These are phyloP conservation scores for Paraescarpia echinospica DNA, from an alignment of 1,140 invertebrate species.

Conservation along the genomic window DNA sequence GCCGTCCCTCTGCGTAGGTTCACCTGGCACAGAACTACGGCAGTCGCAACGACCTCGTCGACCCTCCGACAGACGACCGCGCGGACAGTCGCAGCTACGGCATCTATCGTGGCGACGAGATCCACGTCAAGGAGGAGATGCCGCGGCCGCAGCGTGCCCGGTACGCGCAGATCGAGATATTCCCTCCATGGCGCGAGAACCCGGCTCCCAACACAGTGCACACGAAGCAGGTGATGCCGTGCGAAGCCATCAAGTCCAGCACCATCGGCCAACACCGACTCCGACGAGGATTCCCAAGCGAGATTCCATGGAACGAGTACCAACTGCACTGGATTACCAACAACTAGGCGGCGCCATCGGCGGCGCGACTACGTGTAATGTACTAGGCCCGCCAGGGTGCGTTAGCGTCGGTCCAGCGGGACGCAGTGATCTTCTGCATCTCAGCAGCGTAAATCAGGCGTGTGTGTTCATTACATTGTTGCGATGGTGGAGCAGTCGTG, in stretches of 20 bases:
- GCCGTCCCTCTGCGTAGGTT: not conserved
- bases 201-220: not conserved
- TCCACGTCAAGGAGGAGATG: not conserved
- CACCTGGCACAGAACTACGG: not conserved
- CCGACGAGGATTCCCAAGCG: not conserved
- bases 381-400: not conserved
- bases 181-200: not conserved
- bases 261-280: not conserved
- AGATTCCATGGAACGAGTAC: not conserved
- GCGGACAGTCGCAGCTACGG: not conserved
- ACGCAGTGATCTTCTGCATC: not conserved
- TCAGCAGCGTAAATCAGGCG: not conserved
- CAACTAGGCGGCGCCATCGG: not conserved
- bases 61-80: not conserved
- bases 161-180: not conserved
- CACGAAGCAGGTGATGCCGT: conserved; percentile 3
- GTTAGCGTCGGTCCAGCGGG: not conserved
- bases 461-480: not conserved
- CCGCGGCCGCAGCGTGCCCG: not conserved
- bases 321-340: not conserved
- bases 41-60: not conserved
- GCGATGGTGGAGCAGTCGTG: not conserved
- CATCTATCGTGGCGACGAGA: not conserved
- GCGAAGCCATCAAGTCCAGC: not conserved
- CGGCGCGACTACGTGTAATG: not conserved